These are phyloP conservation scores for Felis chaus DNA, from an alignment of 2,113 vertebrate species.

Conservation along the genomic window DNA sequence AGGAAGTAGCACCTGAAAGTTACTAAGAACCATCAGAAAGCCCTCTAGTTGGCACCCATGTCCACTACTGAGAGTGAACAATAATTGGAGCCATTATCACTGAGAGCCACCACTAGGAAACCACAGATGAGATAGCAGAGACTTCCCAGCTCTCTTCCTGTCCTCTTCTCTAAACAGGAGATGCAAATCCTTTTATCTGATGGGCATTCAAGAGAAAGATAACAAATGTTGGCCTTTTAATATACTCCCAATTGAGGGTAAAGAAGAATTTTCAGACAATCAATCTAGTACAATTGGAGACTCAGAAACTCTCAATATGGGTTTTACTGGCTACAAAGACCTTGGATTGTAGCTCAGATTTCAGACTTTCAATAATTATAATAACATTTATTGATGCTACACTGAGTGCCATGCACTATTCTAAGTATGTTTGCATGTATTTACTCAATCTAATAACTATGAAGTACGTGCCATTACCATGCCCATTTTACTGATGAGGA, in stretches of 20 bases:
- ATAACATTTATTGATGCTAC: background rate
- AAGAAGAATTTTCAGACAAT: background rate
- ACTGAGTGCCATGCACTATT: background rate
- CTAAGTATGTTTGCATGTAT: background rate
- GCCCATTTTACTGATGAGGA: background rate
- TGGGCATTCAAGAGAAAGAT: background rate
- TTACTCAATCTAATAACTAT: background rate
- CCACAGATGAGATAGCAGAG: background rate
- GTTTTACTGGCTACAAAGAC: background rate
- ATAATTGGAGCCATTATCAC: background rate
- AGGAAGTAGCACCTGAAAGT: background rate
- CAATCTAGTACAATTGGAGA: background rate
- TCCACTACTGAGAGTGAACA: background rate
- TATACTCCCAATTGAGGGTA: background rate
- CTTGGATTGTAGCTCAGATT: background rate
- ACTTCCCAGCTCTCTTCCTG: background rate
- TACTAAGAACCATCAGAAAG: background rate
- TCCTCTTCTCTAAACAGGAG: background rate
- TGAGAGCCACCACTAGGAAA: background rate
- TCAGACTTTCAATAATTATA: background rate
- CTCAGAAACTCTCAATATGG: background rate
- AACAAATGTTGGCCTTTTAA: background rate
- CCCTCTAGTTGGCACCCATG: background rate
- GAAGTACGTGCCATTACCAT: background rate
- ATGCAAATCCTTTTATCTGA: background rate